Evolutionary conservation across 2,888 invertebrate genomes (phyloP), one percentile per base, ranked within the genome.

Genomic region (Cephus rjabovi): DNA sequence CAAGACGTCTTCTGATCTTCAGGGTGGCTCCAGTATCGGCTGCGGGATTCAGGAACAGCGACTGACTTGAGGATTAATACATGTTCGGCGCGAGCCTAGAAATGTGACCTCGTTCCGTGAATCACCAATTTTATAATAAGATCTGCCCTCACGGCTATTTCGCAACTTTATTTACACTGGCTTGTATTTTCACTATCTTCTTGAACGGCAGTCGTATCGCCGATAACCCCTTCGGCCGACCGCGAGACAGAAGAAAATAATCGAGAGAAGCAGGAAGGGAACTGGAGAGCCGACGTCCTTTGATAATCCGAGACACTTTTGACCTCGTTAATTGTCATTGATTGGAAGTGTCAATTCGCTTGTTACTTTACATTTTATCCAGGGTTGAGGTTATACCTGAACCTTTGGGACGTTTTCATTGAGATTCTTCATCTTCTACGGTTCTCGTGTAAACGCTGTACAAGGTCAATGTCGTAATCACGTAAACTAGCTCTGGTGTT

Each of bases 61-160:
- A 91, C 91, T 89, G 85, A 79, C 82, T 75, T 73, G 76, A 85
- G 87, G 87, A 89, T 89, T 87, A 84, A 88, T 89, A 86, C 87
- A 83, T 84, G 88, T 87, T 88, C 87, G 86, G 86, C 81, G 84
- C 82, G 80, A 82, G 84, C 81, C 85, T 84, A 87, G 84, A 85
- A 87, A 88, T 87, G 87, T 88, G 89, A 89, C 89, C 88, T 89
- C 90, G 86, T 87, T 86, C 83, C 83, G 81, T 89, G 90, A 89
- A 89, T 90, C 90, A 90, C 85, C 86, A 87, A 90, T 90, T 91
- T 91, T 91, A 90, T 91, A 90, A 90, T 91, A 91, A 89, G 87
- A 87, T 82, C 86, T 81, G 83, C 82, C 82, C 79, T 79, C 83
- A 81, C 80, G 82, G 74, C 30, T 15, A 37, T 79, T 79, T 73